Percentiles rank a stretch among this genome's conserved stretches.
These are phyloP conservation scores for Ostrea edulis DNA, from an alignment of 1,140 invertebrate genomes.

Conservation along the genomic window DNA sequence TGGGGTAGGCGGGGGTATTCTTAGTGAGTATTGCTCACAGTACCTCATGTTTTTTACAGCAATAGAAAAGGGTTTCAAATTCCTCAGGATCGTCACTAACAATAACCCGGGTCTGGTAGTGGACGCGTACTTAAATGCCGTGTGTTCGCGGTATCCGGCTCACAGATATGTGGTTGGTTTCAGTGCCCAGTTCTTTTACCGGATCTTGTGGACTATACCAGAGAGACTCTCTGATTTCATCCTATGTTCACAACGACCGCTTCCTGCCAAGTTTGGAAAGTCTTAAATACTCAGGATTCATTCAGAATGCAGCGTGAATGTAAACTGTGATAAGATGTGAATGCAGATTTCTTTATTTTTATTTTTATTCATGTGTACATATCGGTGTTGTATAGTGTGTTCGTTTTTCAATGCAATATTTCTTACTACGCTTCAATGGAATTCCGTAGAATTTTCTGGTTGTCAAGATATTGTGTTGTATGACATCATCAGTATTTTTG, in stretches of 20 bases:
- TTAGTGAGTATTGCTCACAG: no score
- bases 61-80: neutral
- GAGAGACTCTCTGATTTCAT: neutral
- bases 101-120: neutral
- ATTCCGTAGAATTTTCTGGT: no score
- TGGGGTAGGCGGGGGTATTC: no score
- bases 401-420: no score
- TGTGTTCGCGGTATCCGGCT: constrained; percentile 16
- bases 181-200: neutral
- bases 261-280: neutral
- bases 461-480: no score
- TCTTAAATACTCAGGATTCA: neutral
- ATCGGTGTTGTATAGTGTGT: neutral
- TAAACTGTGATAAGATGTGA: neutral
- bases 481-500: no score
- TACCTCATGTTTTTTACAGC: constrained; percentile 16
- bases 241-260: neutral
- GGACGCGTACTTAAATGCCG: constrained; percentile 39
- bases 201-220: constrained; percentile 21
- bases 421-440: no score
- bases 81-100: neutral
- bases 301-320: neutral
- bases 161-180: neutral
- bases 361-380: neutral
- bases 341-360: neutral